Evolutionary conservation across 1,140 invertebrate species (phyloP).

Genomic region (Neodiprion lecontei): DNA sequence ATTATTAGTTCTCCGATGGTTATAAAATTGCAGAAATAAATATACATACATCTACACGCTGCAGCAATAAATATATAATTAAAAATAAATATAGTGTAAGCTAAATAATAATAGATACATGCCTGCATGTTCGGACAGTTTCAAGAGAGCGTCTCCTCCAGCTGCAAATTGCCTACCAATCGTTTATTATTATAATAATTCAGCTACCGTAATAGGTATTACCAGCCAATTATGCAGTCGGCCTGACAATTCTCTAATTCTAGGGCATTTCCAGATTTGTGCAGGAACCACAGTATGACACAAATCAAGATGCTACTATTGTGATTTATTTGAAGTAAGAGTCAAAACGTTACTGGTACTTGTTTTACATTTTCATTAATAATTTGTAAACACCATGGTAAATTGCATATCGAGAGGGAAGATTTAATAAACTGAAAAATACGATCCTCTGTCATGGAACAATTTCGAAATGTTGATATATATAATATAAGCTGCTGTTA

Average conservation of each 20-base stretch:
- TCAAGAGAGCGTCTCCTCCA: background rate
- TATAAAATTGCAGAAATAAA: background rate
- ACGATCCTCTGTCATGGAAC: no score
- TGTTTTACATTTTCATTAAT: no score
- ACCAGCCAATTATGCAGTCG: background rate
- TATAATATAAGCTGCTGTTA: no score
- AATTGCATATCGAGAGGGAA: no score
- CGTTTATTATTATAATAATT: background rate
- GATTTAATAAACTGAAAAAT: no score
- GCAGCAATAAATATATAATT: background rate
- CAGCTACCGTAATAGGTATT: background rate
- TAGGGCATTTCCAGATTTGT: background rate
- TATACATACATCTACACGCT: background rate
- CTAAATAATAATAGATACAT: background rate
- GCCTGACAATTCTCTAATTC: background rate
- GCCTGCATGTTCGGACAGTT: conserved; percentile 1
- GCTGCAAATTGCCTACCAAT: background rate
- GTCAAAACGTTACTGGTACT: no score
- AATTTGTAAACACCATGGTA: no score
- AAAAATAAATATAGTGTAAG: background rate
- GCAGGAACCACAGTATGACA: background rate
- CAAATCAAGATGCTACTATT: background rate
- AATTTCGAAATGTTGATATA: no score
- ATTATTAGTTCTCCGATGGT: background rate
- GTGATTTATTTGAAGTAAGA: background rate